Evolutionary conservation across 1,140 invertebrate species (phyloP).

Genomic region (Pomacea maculata): DNA sequence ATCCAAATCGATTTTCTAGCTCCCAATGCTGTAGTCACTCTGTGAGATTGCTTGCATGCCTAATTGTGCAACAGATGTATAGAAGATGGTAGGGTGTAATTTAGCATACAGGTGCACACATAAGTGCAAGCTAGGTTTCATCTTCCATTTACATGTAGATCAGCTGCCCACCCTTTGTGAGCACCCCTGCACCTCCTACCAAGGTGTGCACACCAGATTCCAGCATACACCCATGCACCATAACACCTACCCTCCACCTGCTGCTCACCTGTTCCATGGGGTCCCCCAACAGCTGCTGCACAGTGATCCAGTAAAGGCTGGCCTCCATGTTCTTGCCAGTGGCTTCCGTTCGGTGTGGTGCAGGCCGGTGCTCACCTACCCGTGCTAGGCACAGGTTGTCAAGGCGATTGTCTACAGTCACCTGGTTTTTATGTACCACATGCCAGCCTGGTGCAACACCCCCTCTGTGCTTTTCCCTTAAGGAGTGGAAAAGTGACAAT

Average conservation of each 20-base stretch:
- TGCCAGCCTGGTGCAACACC: constrained; percentile 67
- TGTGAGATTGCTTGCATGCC: too few species aligned
- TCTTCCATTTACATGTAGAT: too few species aligned
- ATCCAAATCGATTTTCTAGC: too few species aligned
- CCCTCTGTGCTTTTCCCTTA: constrained; percentile 69
- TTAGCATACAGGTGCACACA: too few species aligned
- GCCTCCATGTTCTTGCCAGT: constrained; percentile 60
- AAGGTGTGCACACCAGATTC: background rate
- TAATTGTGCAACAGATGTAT: too few species aligned
- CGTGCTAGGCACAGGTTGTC: constrained; percentile 66
- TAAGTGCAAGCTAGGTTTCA: too few species aligned
- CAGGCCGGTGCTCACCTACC: constrained; percentile 25
- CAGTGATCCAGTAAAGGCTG: constrained; percentile 69
- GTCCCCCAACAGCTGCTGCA: constrained; percentile 67
- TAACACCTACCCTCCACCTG: background rate
- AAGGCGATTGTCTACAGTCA: constrained; percentile 69
- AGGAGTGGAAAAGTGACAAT: constrained; percentile 23
- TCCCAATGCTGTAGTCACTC: too few species aligned
- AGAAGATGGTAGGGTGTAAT: too few species aligned
- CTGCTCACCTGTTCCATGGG: constrained; percentile 61
- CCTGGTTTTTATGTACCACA: constrained; percentile 67
- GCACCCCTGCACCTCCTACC: background rate
- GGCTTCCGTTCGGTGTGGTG: constrained; percentile 13
- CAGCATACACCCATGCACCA: too few species aligned
- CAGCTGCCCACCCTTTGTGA: too few species aligned